Conservation (phyloP, 2,888 invertebrate species). For the Hydriomena furcata region DNA sequence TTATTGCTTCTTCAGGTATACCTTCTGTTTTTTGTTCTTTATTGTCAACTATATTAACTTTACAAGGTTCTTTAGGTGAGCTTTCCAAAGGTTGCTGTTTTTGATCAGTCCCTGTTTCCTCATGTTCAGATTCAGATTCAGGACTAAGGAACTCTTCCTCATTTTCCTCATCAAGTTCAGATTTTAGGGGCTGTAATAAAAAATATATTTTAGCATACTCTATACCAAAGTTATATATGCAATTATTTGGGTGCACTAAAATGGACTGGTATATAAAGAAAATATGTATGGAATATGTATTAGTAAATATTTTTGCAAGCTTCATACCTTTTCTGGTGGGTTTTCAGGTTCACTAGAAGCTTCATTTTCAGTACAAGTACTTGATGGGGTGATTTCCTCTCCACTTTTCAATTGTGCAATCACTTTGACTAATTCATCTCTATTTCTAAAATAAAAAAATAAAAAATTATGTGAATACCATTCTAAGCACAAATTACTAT, state of each 20-base stretch:
- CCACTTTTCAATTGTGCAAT: constrained; percentile 89
- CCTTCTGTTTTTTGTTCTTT: constrained; percentile 18
- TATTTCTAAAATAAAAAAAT: too few relatives aligned
- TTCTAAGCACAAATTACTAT: too few relatives aligned
- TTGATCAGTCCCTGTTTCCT: constrained; percentile 53
- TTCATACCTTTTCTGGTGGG: constrained; percentile 47
- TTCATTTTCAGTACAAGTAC: constrained; percentile 63
- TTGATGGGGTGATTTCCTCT: constrained; percentile 84
- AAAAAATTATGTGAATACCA: too few relatives aligned
- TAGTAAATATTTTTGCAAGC: not conserved
- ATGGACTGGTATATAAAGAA: too few relatives aligned
- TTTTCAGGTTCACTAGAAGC: constrained; percentile 71
- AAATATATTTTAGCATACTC: not conserved
- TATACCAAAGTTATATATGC: not conserved
- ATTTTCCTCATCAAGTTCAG: constrained; percentile 70
- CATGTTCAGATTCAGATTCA: constrained; percentile 72
- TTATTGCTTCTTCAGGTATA: constrained; percentile 1
- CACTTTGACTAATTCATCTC: constrained; percentile 91
- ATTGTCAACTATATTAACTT: constrained; percentile 14
- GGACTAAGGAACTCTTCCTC: constrained; percentile 79
- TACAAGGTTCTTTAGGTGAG: constrained; percentile 19
- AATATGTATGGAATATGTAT: too few relatives aligned
- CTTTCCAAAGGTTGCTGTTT: constrained; percentile 31
- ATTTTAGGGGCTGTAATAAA: constrained; percentile 44
- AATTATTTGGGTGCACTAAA: too few relatives aligned